Evolutionary conservation across 1,140 invertebrate species (phyloP), one percentile per base, ranked within the genome.

Genomic region (Meloidogyne chitwoodi): DNA sequence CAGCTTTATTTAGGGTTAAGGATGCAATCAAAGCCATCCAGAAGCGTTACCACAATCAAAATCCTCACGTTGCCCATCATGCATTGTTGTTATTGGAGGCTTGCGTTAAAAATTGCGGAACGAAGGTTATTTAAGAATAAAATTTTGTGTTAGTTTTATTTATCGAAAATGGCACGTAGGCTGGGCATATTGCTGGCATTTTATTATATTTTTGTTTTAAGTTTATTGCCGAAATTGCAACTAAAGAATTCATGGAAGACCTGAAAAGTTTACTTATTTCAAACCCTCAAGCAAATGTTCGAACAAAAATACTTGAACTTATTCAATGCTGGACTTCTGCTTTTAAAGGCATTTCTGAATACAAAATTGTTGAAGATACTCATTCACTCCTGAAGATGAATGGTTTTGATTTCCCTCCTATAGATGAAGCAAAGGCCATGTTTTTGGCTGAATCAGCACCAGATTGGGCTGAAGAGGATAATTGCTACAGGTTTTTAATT

Each of bases 391-490:
- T 87, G 74, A 85, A 87, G 44, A 77, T 87, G 66, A 75, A 80
- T 29, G 86, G 94, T 44, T 93, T 92, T 87, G 92, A 93, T 81
- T 98, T 99, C 88, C 95, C 95, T 8, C 89, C 91, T 68, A 88
- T 98, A 11, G 94, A 94, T 87, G 96, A 98, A 90, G 94, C 94
- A 79, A 96, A 99, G 88, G 96, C 96, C 24, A 98, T 99, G 96
- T 99, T 98, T 89, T 91, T 92, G 75, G 94, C 96, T 14, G 94
- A 98, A 88, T 93, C 92, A 74, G 96, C 96, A 31, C 97, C 97
- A 4, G 93, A 95, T 83, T 99, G 97, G 97, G 92, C 92, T 2
- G 95, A 99, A 89, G 95, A 94, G 24, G 92, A 94, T 86, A 92
- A 92, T 19, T 99, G 96, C 84, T 88, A 76, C 75, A 62, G 84